Evolutionary conservation across 2,113 vertebrate genomes (phyloP).

Genomic region (Nesogale talazaci): DNA sequence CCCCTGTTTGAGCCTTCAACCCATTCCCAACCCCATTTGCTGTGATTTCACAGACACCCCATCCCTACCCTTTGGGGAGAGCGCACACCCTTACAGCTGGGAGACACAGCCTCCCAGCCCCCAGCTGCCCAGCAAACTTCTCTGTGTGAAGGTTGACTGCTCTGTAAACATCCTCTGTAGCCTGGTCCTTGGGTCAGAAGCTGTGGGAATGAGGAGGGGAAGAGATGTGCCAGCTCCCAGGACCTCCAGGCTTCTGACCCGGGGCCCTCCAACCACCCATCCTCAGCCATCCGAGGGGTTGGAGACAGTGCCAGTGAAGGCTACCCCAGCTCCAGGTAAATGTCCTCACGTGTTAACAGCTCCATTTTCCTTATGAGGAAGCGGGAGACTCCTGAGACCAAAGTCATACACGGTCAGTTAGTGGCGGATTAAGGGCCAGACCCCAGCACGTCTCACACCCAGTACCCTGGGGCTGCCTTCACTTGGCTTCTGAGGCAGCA

Average conservation of each 20-base stretch:
- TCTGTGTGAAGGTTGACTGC: conserved; percentile 71
- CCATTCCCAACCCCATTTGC: not conserved
- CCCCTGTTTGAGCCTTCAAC: not conserved
- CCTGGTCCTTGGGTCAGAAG: conserved; percentile 75
- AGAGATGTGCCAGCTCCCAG: not conserved
- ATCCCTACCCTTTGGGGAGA: not conserved
- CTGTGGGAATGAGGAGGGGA: conserved; percentile 76
- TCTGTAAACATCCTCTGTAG: conserved; percentile 80
- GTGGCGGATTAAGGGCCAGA: not conserved
- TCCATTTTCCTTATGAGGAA: conserved; percentile 50
- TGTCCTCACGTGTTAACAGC: not conserved
- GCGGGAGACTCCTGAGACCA: conserved; percentile 12
- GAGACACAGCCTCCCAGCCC: conserved; percentile 51
- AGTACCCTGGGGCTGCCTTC: not conserved
- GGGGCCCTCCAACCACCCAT: not conserved
- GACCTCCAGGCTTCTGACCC: not conserved
- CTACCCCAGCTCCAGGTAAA: not conserved
- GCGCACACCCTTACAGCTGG: not conserved
- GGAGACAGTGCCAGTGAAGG: not conserved
- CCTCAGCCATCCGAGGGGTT: not conserved
- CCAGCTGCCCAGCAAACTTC: conserved; percentile 43
- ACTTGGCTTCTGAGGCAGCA: not conserved
- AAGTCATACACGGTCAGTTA: not conserved
- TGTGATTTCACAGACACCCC: not conserved
- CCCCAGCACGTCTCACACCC: not conserved